Percentiles rank a stretch among this genome's conserved stretches.
Conservation (phyloP, 2,888 invertebrate genomes). For the Leucoptera coffeella region DNA sequence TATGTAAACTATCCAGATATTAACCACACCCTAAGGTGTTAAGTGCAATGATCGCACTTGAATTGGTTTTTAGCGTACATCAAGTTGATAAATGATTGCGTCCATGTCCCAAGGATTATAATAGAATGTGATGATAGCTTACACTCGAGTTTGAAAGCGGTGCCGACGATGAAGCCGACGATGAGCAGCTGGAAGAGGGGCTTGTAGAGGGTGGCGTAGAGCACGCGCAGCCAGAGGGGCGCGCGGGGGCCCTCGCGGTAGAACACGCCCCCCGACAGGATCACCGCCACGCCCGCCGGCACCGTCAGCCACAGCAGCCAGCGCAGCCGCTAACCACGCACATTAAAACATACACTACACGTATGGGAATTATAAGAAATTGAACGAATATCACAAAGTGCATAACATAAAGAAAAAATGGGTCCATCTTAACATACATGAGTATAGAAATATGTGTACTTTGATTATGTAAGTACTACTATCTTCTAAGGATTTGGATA, state of each 20-base stretch:
- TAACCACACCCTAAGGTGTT: too few relatives aligned
- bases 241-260: constrained; percentile 15
- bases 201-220: constrained; percentile 26
- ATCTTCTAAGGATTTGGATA: too few relatives aligned
- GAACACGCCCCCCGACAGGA: constrained; percentile 30
- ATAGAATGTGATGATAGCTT: too few relatives aligned
- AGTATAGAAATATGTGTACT: too few relatives aligned
- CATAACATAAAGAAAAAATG: too few relatives aligned
- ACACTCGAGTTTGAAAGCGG: constrained; percentile 29
- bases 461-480: too few relatives aligned
- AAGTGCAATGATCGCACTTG: too few relatives aligned
- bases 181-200: constrained; percentile 21
- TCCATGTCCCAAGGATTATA: too few relatives aligned
- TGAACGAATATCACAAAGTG: too few relatives aligned
- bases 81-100: too few relatives aligned
- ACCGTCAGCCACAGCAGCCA: constrained; percentile 19
- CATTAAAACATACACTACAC: not conserved
- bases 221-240: constrained; percentile 9
- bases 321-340: constrained; percentile 16
- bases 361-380: not conserved
- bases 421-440: too few relatives aligned
- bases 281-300: constrained; percentile 19
- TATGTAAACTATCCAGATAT: not conserved
- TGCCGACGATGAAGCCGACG: constrained; percentile 14
- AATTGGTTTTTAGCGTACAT: too few relatives aligned